Percentiles rank a stretch among this genome's conserved stretches.
Conservation (phyloP, 2,797 vertebrate genomes). For the Fringilla coelebs region DNA sequence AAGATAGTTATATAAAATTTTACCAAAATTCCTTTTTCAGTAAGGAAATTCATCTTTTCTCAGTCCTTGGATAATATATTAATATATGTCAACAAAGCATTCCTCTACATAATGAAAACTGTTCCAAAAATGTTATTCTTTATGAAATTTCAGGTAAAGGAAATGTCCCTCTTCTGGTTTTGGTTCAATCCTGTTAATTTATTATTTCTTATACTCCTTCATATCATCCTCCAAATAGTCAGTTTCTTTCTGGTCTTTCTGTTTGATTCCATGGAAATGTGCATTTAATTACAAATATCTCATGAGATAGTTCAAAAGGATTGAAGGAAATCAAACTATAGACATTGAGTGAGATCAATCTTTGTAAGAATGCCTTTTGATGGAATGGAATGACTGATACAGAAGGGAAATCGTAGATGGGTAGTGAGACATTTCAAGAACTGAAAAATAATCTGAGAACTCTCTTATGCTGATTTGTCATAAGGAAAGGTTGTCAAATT, state of each 20-base stretch:
- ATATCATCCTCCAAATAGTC: background rate
- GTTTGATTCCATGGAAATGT: background rate
- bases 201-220: background rate
- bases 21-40: background rate
- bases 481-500: background rate
- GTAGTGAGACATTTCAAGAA: background rate
- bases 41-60: background rate
- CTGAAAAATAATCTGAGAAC: background rate
- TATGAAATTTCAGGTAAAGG: background rate
- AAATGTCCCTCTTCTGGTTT: background rate
- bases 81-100: background rate
- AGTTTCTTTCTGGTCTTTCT: background rate
- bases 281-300: background rate
- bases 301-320: background rate
- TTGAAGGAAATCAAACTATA: background rate
- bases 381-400: background rate
- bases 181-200: background rate
- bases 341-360: background rate
- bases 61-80: background rate
- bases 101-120: background rate
- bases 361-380: background rate
- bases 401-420: background rate
- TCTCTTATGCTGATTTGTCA: background rate
- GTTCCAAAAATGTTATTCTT: background rate
- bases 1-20: background rate